Conservation (phyloP, 2,888 invertebrate genomes). For the Napeogenes inachia region DNA sequence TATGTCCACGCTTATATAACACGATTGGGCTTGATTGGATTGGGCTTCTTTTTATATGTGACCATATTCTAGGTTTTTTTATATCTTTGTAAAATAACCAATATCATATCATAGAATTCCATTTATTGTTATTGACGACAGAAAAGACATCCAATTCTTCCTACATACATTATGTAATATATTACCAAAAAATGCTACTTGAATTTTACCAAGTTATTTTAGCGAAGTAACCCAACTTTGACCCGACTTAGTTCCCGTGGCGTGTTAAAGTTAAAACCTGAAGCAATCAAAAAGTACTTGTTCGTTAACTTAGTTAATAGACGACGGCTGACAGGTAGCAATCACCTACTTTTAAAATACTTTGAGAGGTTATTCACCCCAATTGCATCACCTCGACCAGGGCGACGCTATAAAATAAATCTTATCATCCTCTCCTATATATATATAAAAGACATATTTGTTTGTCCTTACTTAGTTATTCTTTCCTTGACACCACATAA, state of each 20-base stretch:
- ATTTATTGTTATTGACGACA: too few species aligned
- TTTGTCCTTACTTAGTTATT: not conserved
- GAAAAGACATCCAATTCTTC: too few species aligned
- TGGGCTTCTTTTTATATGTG: too few species aligned
- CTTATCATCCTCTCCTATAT: not conserved
- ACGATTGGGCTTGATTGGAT: too few species aligned
- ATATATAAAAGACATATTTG: not conserved
- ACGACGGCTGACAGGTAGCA: constrained; percentile 26
- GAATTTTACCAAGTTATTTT: not conserved
- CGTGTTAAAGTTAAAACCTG: constrained; percentile 18
- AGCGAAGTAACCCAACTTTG: not conserved
- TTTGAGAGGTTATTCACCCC: constrained; percentile 2
- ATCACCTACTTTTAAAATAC: constrained; percentile 16
- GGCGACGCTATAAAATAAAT: not conserved
- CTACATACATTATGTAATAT: too few species aligned
- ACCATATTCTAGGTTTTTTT: too few species aligned
- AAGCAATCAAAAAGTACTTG: constrained; percentile 30
- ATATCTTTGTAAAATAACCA: too few species aligned
- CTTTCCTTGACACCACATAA: not conserved
- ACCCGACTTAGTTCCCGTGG: constrained; percentile 6
- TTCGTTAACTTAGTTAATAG: constrained; percentile 29
- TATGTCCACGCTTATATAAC: too few species aligned
- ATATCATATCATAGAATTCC: too few species aligned
- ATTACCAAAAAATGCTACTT: too few species aligned
- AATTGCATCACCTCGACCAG: not conserved